Evolutionary conservation across 2,888 invertebrate species (phyloP).

Genomic region (Kuschelorhynchus macadamiae): DNA sequence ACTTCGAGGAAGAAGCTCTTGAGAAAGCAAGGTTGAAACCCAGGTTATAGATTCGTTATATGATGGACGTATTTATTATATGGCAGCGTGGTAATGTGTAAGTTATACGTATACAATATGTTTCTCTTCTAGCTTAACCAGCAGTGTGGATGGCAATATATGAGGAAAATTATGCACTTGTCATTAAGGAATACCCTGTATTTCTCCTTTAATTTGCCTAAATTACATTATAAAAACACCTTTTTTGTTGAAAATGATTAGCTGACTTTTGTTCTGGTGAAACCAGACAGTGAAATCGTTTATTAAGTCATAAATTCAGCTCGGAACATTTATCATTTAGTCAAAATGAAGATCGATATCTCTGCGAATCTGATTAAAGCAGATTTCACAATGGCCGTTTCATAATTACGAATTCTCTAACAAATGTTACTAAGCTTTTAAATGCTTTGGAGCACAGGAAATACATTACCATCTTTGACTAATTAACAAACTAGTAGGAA

Average conservation of each 20-base stretch:
- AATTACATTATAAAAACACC: neutral
- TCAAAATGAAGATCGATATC: constrained; percentile 6
- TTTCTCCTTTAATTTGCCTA: neutral
- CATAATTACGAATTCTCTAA: constrained; percentile 16
- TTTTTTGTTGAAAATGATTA: neutral
- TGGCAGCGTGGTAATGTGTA: no score
- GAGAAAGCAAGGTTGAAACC: no score
- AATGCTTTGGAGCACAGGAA: constrained; percentile 32
- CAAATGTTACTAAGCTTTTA: constrained; percentile 33
- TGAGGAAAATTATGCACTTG: no score
- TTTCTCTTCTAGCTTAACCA: no score
- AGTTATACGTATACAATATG: no score
- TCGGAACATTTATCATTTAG: neutral
- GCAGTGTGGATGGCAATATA: no score
- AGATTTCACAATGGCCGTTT: constrained; percentile 18
- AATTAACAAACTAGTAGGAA: constrained; percentile 57
- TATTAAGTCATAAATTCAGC: neutral
- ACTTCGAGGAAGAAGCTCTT: no score
- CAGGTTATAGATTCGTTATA: no score
- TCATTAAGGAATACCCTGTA: no score
- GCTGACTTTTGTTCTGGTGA: neutral
- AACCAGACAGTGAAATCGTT: neutral
- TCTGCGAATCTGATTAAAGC: constrained; percentile 13
- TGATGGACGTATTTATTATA: no score
- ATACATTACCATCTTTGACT: constrained; percentile 53